These are phyloP conservation scores for Chionodraco myersi DNA, from an alignment of 2,113 vertebrate species.

Conservation along the genomic window DNA sequence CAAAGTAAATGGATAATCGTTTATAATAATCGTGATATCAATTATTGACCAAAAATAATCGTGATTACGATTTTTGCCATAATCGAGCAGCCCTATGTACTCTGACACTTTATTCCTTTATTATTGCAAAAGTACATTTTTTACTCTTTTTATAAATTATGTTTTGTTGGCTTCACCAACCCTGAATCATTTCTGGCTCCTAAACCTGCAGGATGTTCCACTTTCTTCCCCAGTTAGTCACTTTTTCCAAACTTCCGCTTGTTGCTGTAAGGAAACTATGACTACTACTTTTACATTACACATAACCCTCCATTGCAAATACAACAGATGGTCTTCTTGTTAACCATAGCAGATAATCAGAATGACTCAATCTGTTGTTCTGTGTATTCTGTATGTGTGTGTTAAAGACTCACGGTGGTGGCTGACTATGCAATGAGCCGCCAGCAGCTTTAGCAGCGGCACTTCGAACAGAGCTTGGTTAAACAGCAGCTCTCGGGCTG, in stretches of 20 bases:
- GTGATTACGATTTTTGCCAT: too few species aligned
- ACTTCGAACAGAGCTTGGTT: slow-evolving; percentile 97
- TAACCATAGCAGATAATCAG: background rate
- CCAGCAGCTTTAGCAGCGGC: slow-evolving; percentile 93
- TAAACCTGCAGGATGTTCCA: background rate
- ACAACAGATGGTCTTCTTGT: background rate
- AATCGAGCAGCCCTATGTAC: too few species aligned
- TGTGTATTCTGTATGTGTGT: slow-evolving; percentile 3
- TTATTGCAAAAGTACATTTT: too few species aligned
- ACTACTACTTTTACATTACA: background rate
- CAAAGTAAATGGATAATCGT: too few species aligned
- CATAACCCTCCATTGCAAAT: background rate
- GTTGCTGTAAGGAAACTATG: background rate
- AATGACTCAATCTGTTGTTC: background rate
- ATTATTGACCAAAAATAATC: too few species aligned
- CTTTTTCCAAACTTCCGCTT: background rate
- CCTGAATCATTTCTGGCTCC: background rate
- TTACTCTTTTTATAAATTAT: too few species aligned
- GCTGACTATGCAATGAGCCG: slow-evolving; percentile 94
- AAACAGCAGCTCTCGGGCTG: slow-evolving; percentile 94
- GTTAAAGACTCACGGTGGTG: slow-evolving; percentile 91
- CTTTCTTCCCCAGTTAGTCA: background rate
- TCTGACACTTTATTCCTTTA: too few species aligned
- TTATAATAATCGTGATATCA: too few species aligned
- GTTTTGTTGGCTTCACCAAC: too few species aligned